Evolutionary conservation across 1,140 invertebrate genomes (phyloP).

Genomic region (Hirudo medicinalis): DNA sequence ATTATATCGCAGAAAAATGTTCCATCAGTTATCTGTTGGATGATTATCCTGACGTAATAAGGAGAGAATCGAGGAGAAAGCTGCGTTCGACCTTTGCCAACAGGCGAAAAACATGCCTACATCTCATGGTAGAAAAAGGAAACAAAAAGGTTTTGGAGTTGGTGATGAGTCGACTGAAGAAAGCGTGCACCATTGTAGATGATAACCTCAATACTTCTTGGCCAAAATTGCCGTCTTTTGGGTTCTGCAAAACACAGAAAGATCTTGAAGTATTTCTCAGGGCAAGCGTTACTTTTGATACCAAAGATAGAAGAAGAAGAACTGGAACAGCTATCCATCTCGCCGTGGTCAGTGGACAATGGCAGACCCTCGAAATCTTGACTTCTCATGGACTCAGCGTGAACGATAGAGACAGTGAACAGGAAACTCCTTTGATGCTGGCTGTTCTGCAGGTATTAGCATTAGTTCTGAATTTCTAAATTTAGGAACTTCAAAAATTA

Average conservation of each 20-base stretch:
- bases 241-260: constrained; percentile 7
- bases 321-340: constrained; percentile 5
- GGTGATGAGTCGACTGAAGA: constrained; percentile 8
- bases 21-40: not conserved
- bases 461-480: not conserved
- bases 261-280: constrained; percentile 1
- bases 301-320: not conserved
- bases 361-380: not conserved
- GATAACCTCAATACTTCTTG: not conserved
- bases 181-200: not conserved
- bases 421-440: constrained; percentile 11
- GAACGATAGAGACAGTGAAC: constrained; percentile 14
- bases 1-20: not conserved
- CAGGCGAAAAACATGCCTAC: constrained; percentile 7
- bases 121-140: constrained; percentile 10
- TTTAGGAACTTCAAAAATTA: not conserved
- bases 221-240: not conserved
- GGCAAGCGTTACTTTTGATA: not conserved
- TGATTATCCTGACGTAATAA: constrained; percentile 4
- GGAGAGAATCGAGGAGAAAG: not conserved
- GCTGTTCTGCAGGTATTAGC: constrained; percentile 4
- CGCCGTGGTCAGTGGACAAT: constrained; percentile 12
- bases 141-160: constrained; percentile 7
- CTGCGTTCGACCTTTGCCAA: not conserved
- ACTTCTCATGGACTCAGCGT: constrained; percentile 5